Evolutionary conservation across 2,888 invertebrate species (phyloP).

Genomic region (Pharmacophagus antenor): DNA sequence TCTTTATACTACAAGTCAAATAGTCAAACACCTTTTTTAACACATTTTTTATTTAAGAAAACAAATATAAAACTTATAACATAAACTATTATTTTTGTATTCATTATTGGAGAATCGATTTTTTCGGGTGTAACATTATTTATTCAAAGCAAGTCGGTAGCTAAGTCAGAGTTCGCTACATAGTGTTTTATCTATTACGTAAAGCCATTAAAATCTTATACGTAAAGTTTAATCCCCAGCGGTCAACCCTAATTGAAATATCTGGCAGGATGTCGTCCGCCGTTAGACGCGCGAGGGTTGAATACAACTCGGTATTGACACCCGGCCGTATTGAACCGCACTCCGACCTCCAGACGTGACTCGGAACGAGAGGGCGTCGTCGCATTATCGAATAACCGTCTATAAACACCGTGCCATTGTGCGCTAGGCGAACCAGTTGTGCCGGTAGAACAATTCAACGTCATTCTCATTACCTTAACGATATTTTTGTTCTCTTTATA

Average conservation of each 20-base stretch:
- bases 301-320: slow-evolving; percentile 45
- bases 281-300: slow-evolving; percentile 60
- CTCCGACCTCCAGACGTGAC: slow-evolving; percentile 45
- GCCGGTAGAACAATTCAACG: slow-evolving; percentile 1
- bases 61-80: too few relatives aligned
- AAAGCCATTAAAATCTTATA: not conserved
- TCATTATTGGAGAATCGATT: not conserved
- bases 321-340: slow-evolving; percentile 50
- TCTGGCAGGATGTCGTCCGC: slow-evolving; percentile 66
- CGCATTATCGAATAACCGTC: slow-evolving; percentile 26
- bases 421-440: slow-evolving; percentile 18
- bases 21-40: too few relatives aligned
- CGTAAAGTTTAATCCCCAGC: slow-evolving; percentile 18
- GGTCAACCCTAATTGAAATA: slow-evolving; percentile 53
- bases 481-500: too few relatives aligned
- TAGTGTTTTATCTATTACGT: too few relatives aligned
- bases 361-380: slow-evolving; percentile 29
- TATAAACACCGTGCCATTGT: slow-evolving; percentile 1
- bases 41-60: too few relatives aligned
- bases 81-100: too few relatives aligned
- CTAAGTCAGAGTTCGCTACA: too few relatives aligned
- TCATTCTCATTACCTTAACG: slow-evolving; percentile 1
- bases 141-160: slow-evolving; percentile 1
- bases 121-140: too few relatives aligned
- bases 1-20: too few relatives aligned